These are phyloP conservation scores for Mizuhopecten yessoensis DNA, from an alignment of 1,140 invertebrate species.

Conservation along the genomic window DNA sequence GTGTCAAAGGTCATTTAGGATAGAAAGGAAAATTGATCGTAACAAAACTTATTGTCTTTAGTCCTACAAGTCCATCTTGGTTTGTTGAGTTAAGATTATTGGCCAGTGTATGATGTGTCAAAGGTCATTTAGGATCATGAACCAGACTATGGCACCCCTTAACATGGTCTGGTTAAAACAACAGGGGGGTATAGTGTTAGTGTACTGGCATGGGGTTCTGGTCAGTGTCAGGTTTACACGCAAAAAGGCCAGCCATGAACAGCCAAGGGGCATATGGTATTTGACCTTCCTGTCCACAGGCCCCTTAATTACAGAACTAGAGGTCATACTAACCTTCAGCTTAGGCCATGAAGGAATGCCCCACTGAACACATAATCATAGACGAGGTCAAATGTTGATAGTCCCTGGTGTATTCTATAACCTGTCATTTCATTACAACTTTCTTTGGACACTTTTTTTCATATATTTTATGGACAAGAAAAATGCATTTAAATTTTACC, in stretches of 20 bases:
- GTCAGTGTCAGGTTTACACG: not conserved
- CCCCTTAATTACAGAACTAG: not conserved
- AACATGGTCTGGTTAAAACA: not conserved
- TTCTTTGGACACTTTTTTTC: no score
- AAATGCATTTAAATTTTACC: no score
- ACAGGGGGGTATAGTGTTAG: not conserved
- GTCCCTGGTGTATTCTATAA: not conserved
- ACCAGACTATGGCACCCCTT: not conserved
- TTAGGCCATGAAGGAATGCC: not conserved
- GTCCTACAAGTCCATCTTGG: not conserved
- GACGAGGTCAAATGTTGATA: not conserved
- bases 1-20: not conserved
- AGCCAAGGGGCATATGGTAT: constrained; percentile 9
- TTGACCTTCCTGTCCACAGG: not conserved
- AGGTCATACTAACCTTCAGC: not conserved
- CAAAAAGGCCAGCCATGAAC: not conserved
- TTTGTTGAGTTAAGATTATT: not conserved
- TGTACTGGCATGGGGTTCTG: constrained; percentile 29
- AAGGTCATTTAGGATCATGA: not conserved
- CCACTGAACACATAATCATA: not conserved
- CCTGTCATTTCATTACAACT: no score
- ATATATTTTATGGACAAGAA: no score
- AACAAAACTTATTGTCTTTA: no score
- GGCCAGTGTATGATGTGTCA: no score
- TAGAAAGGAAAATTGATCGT: not conserved